Evolutionary conservation across 2,113 vertebrate genomes (phyloP).

Genomic region (Rhea americana): DNA sequence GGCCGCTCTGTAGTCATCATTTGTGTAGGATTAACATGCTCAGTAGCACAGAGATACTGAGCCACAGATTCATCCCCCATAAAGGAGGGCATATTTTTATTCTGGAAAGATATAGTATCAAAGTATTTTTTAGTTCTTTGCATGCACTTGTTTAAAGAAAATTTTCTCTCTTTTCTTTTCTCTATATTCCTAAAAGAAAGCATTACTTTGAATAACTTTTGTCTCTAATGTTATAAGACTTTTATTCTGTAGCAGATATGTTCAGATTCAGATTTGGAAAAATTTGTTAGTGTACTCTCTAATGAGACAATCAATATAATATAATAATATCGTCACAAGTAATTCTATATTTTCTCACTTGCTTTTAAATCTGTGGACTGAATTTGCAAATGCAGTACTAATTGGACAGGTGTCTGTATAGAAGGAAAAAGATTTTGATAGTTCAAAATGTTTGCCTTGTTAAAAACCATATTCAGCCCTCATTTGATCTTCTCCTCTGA

Average conservation of each 20-base stretch:
- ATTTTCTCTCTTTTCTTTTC: background rate
- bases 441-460: background rate
- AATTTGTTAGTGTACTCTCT: background rate
- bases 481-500: background rate
- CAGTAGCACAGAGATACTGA: background rate
- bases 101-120: conserved; percentile 27
- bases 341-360: background rate
- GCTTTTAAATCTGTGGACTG: background rate
- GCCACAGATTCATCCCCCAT: background rate
- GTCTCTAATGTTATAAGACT: background rate
- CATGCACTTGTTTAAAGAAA: conserved; percentile 38
- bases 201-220: background rate
- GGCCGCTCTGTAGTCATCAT: background rate
- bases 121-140: conserved; percentile 41
- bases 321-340: background rate
- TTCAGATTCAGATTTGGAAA: background rate
- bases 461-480: background rate
- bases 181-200: background rate
- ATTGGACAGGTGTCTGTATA: background rate
- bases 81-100: conserved; percentile 31
- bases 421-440: conserved; percentile 8
- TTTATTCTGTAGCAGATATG: background rate
- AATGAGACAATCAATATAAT: background rate
- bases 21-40: background rate
- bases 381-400: background rate